Evolutionary conservation across 2,797 vertebrate species (phyloP), one percentile per base, ranked within the genome.

Genomic region (Rhynchonycteris naso): DNA sequence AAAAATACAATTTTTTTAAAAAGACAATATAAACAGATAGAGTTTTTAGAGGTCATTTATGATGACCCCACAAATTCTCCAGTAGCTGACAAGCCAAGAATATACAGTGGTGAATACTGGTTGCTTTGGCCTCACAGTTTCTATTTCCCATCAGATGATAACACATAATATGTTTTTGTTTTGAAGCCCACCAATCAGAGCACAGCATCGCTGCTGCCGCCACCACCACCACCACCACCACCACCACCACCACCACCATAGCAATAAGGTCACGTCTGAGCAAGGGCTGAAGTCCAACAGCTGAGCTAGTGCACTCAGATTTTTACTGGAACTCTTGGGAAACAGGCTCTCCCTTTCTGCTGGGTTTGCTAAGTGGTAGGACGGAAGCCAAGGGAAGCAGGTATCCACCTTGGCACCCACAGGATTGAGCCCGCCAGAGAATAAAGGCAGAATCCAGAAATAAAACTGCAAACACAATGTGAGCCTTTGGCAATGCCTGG

Each of bases 371-470:
- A 79, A 74, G 43, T 58, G 18, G 12, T 10, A 58, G 33, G 26
- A 76, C 3, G 19, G 10, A 69, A 87, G 58, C 72, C 63, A 75
- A 79, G 47, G 87, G n/a, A 59, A 69, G 13, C 30, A 26, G 8
- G 59, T 91, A 58, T 58, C 30, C 3, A 26, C 43, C 13, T 63
- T 80, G 80, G 76, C 54, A 65, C 18, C 59, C 30, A 68, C 19
- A 86, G 19, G 13, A 28, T 19, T 63, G 52, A 76, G 16, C 3
- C 14, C 65, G 50, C 14, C 35, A 86, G 85, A 90, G 18, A 88
- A 80, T 4, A 50, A 84, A 66, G 56, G 69, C 52, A 58, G 66
- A 26, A 11, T 71, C 28, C 65, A 90, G 91, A 96, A 92, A 88
- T 43, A 22, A 14, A 72, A 90, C 65, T 35, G 18, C 9, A 69